These are phyloP conservation scores for Steromphala cineraria DNA, from an alignment of 2,888 invertebrate genomes.

Conservation along the genomic window DNA sequence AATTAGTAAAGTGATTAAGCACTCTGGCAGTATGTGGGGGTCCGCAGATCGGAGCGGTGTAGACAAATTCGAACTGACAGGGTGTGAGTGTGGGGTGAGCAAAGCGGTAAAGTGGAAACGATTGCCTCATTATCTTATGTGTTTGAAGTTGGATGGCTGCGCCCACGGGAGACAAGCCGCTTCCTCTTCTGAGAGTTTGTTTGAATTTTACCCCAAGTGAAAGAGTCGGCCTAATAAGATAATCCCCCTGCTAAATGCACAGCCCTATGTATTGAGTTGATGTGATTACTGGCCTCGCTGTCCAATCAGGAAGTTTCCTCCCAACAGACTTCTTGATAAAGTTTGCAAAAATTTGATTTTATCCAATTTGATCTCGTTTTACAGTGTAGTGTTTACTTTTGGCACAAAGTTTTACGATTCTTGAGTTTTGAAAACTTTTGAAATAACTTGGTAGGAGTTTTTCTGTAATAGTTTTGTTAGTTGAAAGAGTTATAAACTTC, in stretches of 20 bases:
- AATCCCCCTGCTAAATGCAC: neutral
- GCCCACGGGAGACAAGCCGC: slow-evolving; percentile 6
- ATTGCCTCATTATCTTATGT: slow-evolving; percentile 38
- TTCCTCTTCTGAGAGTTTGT: neutral
- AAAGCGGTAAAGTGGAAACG: slow-evolving; percentile 29
- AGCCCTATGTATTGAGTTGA: neutral
- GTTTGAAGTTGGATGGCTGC: slow-evolving; percentile 31
- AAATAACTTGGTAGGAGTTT: too few species aligned
- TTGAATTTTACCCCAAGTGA: slow-evolving; percentile 9
- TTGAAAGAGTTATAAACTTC: too few species aligned
- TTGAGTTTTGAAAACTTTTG: too few species aligned
- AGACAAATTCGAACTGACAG: slow-evolving; percentile 38
- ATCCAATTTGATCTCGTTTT: neutral
- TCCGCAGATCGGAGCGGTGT: neutral
- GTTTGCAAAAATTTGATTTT: neutral
- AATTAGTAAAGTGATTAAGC: neutral
- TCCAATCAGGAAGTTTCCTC: neutral
- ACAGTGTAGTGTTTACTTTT: too few species aligned
- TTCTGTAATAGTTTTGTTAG: too few species aligned
- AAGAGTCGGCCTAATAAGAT: slow-evolving; percentile 7
- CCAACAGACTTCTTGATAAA: neutral
- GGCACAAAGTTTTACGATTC: too few species aligned
- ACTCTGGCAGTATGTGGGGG: neutral
- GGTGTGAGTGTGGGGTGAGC: slow-evolving; percentile 25
- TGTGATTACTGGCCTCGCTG: neutral